Evolutionary conservation across 30 jellyfish, hydroid and myxozoan species (phyloP), one percentile per base, ranked within the genome.

Genomic region (Sanderia malayensis): DNA sequence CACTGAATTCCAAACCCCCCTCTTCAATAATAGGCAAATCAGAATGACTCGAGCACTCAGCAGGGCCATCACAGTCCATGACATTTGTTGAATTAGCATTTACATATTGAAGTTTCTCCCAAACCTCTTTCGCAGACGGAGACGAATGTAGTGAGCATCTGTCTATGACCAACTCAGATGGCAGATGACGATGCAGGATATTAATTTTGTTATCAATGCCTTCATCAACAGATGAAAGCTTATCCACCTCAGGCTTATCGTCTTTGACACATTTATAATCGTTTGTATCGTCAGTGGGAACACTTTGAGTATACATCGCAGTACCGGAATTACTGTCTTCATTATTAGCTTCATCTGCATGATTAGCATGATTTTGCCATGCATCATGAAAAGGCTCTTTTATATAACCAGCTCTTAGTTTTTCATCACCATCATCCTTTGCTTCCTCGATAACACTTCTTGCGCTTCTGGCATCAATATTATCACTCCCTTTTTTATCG

Each of bases 401-500:
- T n/a, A n/a, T n/a, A n/a, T n/a, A n/a, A n/a, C n/a, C n/a, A n/a
- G n/a, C n/a, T 13, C 13, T 13, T 13, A 37, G 52, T 37, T 37
- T 13, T 37, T 37, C 52, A 37, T 6, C 10, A 6, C 52, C 52
- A 6, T 37, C 10, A 4, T 37, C 52, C 6, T 4, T 13, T 6
- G 52, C 52, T 4, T 37, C 52, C 6, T 13, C 52, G 13, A 37
- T 37, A 4, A 37, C 52, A 13, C 52, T 13, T 49, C 23, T 29
- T 41, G 49, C 57, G 67, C 53, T 67, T 11, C 46, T 31, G 27
- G 9, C 23, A 31, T 13, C 0, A 13, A 20, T 32, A 30, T 73
- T 28, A 13, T 22, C 47, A 1, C 70, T 27, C n/a, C 62, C 65
- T 30, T 11, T 31, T 15, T 27, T 44, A 52, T 76, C 87, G 1